A percentile compares a stretch with the other conserved stretches of the same genome.
Evolutionary conservation across 2,797 vertebrate species (phyloP).

Genomic region (Pterois miles): DNA sequence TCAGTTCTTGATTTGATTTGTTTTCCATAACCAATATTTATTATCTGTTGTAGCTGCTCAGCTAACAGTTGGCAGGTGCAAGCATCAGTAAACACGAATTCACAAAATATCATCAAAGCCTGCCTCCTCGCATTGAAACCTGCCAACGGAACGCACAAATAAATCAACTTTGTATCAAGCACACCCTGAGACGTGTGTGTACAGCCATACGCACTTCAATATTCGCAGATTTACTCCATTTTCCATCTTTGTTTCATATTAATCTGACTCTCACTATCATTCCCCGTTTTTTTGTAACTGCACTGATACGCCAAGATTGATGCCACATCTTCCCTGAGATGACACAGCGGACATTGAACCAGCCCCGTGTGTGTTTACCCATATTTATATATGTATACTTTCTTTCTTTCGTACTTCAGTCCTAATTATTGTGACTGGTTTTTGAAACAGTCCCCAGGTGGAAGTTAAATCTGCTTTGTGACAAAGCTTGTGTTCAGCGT

Average conservation of each 20-base stretch:
- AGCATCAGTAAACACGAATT: constrained; percentile 58
- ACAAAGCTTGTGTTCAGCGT: constrained; percentile 42
- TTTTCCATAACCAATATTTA: constrained; percentile 49
- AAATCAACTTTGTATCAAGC: constrained; percentile 13
- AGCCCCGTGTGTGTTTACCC: neutral
- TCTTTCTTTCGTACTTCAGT: constrained; percentile 23
- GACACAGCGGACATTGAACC: constrained; percentile 26
- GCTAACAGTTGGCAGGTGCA: constrained; percentile 57
- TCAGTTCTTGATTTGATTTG: constrained; percentile 63
- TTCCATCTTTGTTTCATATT: constrained; percentile 5
- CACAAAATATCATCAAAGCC: constrained; percentile 48
- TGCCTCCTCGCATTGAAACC: constrained; percentile 31
- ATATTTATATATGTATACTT: neutral
- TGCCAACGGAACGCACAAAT: constrained; percentile 9
- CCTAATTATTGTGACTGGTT: constrained; percentile 55
- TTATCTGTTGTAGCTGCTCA: constrained; percentile 41
- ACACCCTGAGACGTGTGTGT: neutral
- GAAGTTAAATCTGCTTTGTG: constrained; percentile 44
- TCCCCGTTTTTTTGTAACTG: constrained; percentile 19
- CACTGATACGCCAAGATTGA: constrained; percentile 42
- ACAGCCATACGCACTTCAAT: neutral
- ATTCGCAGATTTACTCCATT: neutral
- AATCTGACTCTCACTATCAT: neutral
- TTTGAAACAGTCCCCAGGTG: constrained; percentile 47
- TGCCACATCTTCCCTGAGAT: constrained; percentile 28